Evolutionary conservation across 2,797 vertebrate genomes (phyloP).

Genomic region (Sebastes melanostomus): DNA sequence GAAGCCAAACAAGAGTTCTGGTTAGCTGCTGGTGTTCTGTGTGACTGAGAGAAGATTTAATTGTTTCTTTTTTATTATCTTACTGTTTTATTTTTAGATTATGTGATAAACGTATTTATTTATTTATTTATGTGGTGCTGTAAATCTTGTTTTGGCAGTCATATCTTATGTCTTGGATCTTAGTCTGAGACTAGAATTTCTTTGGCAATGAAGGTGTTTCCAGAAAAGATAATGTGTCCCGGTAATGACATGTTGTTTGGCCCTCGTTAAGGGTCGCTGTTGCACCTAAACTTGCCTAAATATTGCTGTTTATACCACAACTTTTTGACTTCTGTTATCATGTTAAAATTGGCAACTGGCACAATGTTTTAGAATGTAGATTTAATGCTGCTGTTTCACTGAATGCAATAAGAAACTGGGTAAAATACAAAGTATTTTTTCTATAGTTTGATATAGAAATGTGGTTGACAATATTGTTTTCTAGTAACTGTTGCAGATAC

Average conservation of each 20-base stretch:
- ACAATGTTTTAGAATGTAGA: constrained; percentile 13
- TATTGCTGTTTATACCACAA: background rate
- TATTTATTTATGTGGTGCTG: constrained; percentile 28
- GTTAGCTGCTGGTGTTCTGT: background rate
- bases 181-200: background rate
- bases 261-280: background rate
- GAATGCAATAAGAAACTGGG: constrained; percentile 23
- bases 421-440: background rate
- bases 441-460: constrained; percentile 5
- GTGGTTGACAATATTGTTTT: background rate
- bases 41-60: background rate
- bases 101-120: constrained; percentile 22
- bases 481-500: constrained; percentile 1
- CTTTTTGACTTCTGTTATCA: background rate
- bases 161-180: background rate
- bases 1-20: constrained; percentile 16
- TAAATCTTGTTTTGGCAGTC: background rate
- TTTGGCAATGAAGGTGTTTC: background rate
- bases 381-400: constrained; percentile 43
- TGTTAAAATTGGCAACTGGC: background rate
- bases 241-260: background rate
- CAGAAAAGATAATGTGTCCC: background rate
- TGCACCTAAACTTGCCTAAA: background rate
- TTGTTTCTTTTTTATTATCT: constrained; percentile 13
- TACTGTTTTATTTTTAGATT: constrained; percentile 10